A percentile compares a stretch with the other conserved stretches of the same genome.
Evolutionary conservation across 2,888 invertebrate genomes (phyloP).

Genomic region (Callinectes sapidus): DNA sequence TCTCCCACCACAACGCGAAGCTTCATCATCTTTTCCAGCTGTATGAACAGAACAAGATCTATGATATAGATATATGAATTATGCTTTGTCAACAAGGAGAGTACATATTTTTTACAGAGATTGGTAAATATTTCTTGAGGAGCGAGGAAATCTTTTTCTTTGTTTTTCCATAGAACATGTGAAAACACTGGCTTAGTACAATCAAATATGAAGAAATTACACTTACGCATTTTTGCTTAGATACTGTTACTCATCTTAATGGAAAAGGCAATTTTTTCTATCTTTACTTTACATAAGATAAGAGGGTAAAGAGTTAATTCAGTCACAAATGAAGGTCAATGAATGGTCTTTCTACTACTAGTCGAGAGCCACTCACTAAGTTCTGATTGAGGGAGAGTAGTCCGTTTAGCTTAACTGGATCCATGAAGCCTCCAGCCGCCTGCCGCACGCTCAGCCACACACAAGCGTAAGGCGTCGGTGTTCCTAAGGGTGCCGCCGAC

Average conservation of each 20-base stretch:
- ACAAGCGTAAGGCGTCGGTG: conserved; percentile 25
- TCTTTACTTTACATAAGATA: background rate
- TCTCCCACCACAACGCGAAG: conserved; percentile 48
- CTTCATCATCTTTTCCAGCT: conserved; percentile 59
- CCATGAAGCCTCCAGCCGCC: conserved; percentile 48
- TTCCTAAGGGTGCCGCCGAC: background rate
- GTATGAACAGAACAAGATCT: background rate
- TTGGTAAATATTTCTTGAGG: background rate
- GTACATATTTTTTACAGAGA: background rate
- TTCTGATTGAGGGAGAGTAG: conserved; percentile 56
- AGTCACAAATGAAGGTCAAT: background rate
- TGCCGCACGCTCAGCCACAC: conserved; percentile 64
- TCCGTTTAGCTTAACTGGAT: conserved; percentile 68
- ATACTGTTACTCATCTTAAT: background rate
- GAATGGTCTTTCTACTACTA: background rate
- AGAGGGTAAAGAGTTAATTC: background rate
- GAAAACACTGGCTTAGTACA: background rate
- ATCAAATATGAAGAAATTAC: too few relatives aligned
- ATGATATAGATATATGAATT: background rate
- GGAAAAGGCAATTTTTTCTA: background rate
- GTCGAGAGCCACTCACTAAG: conserved; percentile 46
- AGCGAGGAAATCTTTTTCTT: background rate
- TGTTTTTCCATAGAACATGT: background rate
- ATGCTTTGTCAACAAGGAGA: background rate
- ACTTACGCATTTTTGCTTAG: too few relatives aligned